Evolutionary conservation across 92 coral and sea anemone genomes (phyloP).

Genomic region (Umimayanthus kanabou): DNA sequence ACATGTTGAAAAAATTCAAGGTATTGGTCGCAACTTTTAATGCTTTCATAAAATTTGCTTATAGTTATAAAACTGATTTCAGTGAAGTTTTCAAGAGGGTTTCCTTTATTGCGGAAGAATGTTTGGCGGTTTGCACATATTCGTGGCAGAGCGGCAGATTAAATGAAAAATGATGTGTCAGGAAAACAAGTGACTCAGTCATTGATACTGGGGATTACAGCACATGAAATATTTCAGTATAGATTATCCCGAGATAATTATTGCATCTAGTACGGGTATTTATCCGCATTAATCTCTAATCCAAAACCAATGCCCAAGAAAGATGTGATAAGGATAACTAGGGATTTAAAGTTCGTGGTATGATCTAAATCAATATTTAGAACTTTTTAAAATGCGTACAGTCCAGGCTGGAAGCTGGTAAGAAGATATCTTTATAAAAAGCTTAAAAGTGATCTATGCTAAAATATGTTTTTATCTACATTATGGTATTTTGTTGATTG

Average conservation of each 20-base stretch:
- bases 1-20: neutral
- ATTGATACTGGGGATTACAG: conserved; percentile 10
- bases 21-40: neutral
- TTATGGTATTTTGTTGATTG: neutral
- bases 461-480: neutral
- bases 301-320: neutral
- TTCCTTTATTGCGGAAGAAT: neutral
- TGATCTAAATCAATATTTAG: neutral
- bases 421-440: neutral
- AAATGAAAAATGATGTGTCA: conserved; percentile 44
- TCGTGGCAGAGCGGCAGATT: conserved; percentile 30
- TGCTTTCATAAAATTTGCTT: neutral
- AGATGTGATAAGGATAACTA: neutral
- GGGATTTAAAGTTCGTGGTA: neutral
- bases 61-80: neutral
- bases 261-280: neutral
- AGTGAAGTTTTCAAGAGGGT: neutral
- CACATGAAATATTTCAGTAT: conserved; percentile 1
- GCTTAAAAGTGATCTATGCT: too few relatives aligned
- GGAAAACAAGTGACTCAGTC: neutral
- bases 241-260: conserved; percentile 21
- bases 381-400: neutral
- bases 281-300: neutral
- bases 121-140: conserved; percentile 17
- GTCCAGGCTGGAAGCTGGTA: neutral